Conservation (phyloP, 2,113 vertebrate species). For the Leptocoma aspasia region DNA sequence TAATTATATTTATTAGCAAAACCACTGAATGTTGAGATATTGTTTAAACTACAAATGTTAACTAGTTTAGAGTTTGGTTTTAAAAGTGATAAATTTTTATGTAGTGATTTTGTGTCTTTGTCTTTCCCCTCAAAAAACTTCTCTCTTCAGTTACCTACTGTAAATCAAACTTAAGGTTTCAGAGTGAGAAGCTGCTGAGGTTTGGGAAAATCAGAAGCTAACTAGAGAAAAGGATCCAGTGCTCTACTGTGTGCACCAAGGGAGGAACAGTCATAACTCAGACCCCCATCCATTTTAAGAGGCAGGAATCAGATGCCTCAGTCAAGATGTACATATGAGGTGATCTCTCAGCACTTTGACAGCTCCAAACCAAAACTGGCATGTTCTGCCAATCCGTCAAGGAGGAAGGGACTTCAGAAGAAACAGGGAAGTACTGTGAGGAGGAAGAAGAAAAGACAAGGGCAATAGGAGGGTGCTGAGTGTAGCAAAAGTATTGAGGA, state of each 20-base stretch:
- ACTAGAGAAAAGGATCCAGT: not conserved
- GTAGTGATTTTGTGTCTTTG: not conserved
- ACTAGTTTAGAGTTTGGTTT: not conserved
- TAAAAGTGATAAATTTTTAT: not conserved
- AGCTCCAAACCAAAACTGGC: not conserved
- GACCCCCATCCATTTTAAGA: not conserved
- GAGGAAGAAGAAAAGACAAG: not conserved
- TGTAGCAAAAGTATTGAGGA: not conserved
- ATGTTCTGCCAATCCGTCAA: rapidly evolving
- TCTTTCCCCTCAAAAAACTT: not conserved
- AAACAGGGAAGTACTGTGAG: not conserved
- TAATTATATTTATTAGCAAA: not conserved
- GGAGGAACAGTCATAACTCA: not conserved
- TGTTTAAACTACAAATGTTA: not conserved
- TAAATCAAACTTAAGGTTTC: not conserved
- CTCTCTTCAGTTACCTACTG: not conserved
- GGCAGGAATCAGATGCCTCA: not conserved
- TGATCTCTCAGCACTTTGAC: no score
- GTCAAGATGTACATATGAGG: not conserved
- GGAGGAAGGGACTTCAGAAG: not conserved
- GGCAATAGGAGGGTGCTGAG: not conserved
- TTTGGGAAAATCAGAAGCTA: not conserved
- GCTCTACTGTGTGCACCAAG: rapidly evolving
- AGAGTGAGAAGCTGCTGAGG: not conserved
- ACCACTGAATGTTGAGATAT: not conserved